Percentiles rank a stretch among this genome's conserved stretches.
These are phyloP conservation scores for Salvator merianae DNA, from an alignment of 2,113 vertebrate species.

Conservation along the genomic window DNA sequence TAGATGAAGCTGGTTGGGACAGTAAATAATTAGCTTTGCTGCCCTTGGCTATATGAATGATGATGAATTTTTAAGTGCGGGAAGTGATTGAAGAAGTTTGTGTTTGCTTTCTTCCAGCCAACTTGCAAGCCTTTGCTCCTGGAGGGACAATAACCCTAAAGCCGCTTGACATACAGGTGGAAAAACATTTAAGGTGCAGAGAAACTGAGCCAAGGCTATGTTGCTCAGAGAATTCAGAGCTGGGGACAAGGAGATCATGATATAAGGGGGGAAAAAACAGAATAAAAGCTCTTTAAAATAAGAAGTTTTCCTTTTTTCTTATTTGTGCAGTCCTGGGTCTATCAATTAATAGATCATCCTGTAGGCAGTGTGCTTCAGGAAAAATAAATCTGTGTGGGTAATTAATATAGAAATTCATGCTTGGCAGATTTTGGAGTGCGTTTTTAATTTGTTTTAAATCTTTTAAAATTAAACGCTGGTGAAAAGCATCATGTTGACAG, in stretches of 20 bases:
- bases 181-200: slow-evolving; percentile 43
- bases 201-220: slow-evolving; percentile 29
- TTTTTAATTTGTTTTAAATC: slow-evolving; percentile 21
- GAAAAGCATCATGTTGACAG: slow-evolving; percentile 34
- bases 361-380: slow-evolving; percentile 41
- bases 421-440: slow-evolving; percentile 60
- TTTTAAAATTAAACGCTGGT: slow-evolving; percentile 54
- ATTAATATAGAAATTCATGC: slow-evolving; percentile 50
- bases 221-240: slow-evolving; percentile 35
- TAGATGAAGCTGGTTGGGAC: slow-evolving; percentile 63
- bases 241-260: slow-evolving; percentile 19
- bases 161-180: slow-evolving; percentile 60
- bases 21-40: slow-evolving; percentile 78
- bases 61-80: slow-evolving; percentile 77
- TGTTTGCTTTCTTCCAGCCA: slow-evolving; percentile 69
- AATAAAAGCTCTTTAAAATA: slow-evolving; percentile 12
- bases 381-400: slow-evolving; percentile 47
- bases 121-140: slow-evolving; percentile 59
- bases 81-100: slow-evolving; percentile 69
- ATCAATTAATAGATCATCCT: slow-evolving; percentile 58
- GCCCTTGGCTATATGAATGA: slow-evolving; percentile 70
- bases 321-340: slow-evolving; percentile 52
- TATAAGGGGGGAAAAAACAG: slow-evolving; percentile 45
- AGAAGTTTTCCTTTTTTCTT: slow-evolving; percentile 18
- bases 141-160: slow-evolving; percentile 60